A percentile compares a stretch with the other conserved stretches of the same genome.
phyloP scores from a whole-genome alignment of 1,140 invertebrate genomes.

The Drosophila serrata region DNA sequence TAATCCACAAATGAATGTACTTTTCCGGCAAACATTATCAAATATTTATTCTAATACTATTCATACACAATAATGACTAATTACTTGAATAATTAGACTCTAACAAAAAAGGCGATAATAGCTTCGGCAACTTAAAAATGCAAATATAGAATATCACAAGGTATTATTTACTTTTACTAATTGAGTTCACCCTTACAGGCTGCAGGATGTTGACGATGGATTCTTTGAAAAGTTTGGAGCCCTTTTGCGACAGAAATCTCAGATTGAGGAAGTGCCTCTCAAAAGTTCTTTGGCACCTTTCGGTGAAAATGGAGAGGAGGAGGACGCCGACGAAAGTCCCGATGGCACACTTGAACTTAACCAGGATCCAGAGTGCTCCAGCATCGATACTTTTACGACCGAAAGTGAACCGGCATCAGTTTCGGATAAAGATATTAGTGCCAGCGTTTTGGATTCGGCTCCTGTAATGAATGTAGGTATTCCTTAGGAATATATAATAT shows the following conservation, averaged over 20 bases:
- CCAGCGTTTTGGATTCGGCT: conserved; percentile 68
- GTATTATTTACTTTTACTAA: neutral
- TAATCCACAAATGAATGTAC: conserved; percentile 1
- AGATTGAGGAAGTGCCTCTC: conserved; percentile 86
- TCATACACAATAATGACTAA: conserved; percentile 3
- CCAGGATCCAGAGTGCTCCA: conserved; percentile 21
- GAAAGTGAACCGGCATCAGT: conserved; percentile 18
- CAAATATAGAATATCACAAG: neutral
- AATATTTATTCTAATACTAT: conserved; percentile 10
- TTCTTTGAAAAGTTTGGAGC: conserved; percentile 93
- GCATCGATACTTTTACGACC: conserved; percentile 26
- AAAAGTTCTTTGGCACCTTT: conserved; percentile 86
- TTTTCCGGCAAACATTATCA: conserved; percentile 6
- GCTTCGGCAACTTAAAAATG: neutral
- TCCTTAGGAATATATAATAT: neutral
- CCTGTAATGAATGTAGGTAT: conserved; percentile 91
- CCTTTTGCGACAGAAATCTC: conserved; percentile 89
- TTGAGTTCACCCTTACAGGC: conserved; percentile 84
- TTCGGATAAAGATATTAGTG: conserved; percentile 54
- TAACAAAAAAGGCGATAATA: neutral
- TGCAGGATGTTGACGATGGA: conserved; percentile 91
- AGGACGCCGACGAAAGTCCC: conserved; percentile 41
- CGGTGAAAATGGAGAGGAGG: conserved; percentile 62
- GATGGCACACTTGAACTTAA: conserved; percentile 44
- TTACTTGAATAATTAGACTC: conserved; percentile 4